Evolutionary conservation across 2,888 invertebrate genomes (phyloP), one percentile per base, ranked within the genome.

Genomic region (Campopleginae sp.): DNA sequence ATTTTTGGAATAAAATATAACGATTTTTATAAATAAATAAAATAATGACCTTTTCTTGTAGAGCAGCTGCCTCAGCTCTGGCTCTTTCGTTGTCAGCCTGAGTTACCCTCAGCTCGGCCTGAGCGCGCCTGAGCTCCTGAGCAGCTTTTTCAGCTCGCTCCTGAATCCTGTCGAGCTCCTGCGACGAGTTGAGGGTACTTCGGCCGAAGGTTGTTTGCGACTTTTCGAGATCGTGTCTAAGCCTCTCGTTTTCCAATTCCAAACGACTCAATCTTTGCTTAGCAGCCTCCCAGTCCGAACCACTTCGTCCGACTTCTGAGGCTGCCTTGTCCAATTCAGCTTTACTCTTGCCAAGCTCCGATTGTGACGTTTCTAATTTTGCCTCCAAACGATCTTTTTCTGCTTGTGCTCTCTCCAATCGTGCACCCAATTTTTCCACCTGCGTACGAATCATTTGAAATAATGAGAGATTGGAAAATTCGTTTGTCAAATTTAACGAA

Each of bases 291-390:
- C 97, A 97, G 94, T 98, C 98, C 81, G 97, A 97, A 19, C 97
- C 97, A 88, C 97, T 97, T 88, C 98, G 96, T 51, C 98, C 98
- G 71, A 97, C 97, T 94, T 98, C 98, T 88, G 97, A 97, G 7
- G 98, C 97, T 65, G 98, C 97, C 94, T 98, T 98, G 92, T 98
- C 98, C 84, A 98, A 94, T 93, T 98, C 98, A 19, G 98, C 98
- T 94, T 98, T 98, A 86, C 98, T 98, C 94, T 98, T 98, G 70
- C 98, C 98, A 82, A 98, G 95, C 94, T 98, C 98, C 58, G 98
- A 98, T 93, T 98, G 98, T 58, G 98, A 98, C 91, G 97, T 97
- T 94, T 98, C 98, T 89, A 98, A 94, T 93, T 98, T 98, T 71
- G 98, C 96, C 95, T 98, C 98, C 65, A 98, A 95, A 23, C 98